Evolutionary conservation across 2,113 vertebrate genomes (phyloP), one percentile per base, ranked within the genome.

Genomic region (Pitta sordida): DNA sequence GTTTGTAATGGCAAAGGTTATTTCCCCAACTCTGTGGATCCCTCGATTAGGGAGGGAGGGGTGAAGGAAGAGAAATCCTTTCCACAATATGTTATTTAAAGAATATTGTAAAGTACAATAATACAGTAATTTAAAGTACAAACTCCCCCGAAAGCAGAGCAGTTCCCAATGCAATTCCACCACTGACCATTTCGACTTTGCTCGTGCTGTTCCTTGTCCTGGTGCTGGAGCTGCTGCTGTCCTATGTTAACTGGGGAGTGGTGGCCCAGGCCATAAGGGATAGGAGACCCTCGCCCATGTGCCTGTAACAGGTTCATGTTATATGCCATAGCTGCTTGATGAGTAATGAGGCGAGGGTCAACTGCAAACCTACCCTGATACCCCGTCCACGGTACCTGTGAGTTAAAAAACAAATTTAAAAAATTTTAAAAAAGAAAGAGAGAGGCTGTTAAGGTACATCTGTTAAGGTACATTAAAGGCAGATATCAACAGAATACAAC

Each of bases 301-400:
- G 99, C 97, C 92, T 99, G 99, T 78, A 99, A 96, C 82, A 99
- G 97, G 97, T 99, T 99, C 96, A 99, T 98, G 93, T 99, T 99
- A 97, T 99, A 99, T 67, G 99, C 99, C 99, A 99, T 98, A n/a
- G 99, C 98, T 93, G 99, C 99, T 88, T 98, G 99, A 79, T 99
- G 99, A 85, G 98, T 99, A 97, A 99, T 99, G 97, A 99, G 97
- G 65, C 99, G 99, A 91, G 99, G 99, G 94, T 99, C 99, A 94
- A 99, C 98, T 74, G 99, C 98, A 96, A 99, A 99, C 95, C 99
- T 99, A 97, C 98, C 98, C 98, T 99, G 99, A 97, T 99, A 99
- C 87, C 99, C 98, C 52, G 99, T 98, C 99, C 99, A 99, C 3
- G 99, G 99, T 89, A 99, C 98, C 99, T 99, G 81, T 2, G 27